A percentile compares a stretch with the other conserved stretches of the same genome.
phyloP scores from a whole-genome alignment of 2,888 invertebrate species.

The Carcina quercana region DNA sequence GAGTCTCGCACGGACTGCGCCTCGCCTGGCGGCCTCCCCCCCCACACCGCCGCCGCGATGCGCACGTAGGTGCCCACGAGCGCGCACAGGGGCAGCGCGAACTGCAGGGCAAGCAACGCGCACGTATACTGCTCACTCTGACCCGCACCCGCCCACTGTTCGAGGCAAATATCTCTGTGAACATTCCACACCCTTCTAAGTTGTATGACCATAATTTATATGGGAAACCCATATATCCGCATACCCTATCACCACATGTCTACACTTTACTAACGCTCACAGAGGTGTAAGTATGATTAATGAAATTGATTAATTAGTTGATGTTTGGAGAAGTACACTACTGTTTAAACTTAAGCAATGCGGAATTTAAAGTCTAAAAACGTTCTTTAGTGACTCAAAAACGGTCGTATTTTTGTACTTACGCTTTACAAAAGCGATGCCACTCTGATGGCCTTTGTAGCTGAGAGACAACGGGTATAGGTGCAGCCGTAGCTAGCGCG shows the following conservation, averaged over 20 bases:
- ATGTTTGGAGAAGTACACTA: too few relatives aligned
- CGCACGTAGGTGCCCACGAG: constrained; percentile 89
- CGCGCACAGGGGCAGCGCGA: constrained; percentile 86
- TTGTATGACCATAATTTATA: too few relatives aligned
- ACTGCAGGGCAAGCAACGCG: constrained; percentile 86
- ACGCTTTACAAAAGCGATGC: constrained; percentile 79
- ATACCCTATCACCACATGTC: too few relatives aligned
- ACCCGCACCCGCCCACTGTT: constrained; percentile 78
- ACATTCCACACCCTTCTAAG: too few relatives aligned
- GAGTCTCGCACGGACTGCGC: constrained; percentile 88
- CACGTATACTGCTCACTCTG: constrained; percentile 84
- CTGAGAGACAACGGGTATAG: constrained; percentile 85
- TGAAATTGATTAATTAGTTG: too few relatives aligned
- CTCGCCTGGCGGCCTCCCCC: constrained; percentile 88
- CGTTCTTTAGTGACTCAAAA: too few relatives aligned
- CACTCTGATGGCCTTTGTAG: constrained; percentile 76
- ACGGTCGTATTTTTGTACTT: too few relatives aligned
- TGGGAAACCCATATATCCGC: too few relatives aligned
- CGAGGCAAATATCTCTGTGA: constrained; percentile 80
- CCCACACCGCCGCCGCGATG: constrained; percentile 92
- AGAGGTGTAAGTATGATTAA: too few relatives aligned
- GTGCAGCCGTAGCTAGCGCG: constrained; percentile 85
- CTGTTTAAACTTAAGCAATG: too few relatives aligned
- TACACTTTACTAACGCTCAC: too few relatives aligned
- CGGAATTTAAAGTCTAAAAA: too few relatives aligned